phyloP scores from a whole-genome alignment of 2,888 invertebrate species.

The Rhaphigaster nebulosa region DNA sequence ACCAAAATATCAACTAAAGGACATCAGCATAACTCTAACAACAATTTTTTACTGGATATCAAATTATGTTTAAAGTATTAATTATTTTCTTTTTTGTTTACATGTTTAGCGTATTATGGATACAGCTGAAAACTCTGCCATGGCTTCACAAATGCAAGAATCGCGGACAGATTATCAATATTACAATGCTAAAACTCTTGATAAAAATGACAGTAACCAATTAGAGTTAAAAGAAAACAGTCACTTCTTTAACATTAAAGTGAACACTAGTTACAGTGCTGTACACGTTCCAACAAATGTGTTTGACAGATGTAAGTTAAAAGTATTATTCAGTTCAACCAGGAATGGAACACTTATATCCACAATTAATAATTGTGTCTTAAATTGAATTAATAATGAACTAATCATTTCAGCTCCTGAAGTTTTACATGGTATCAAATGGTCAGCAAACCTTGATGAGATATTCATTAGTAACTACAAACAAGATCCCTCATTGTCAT shows the following conservation, averaged over 20 bases:
- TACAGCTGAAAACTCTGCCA: constrained; percentile 86
- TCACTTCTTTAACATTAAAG: constrained; percentile 84
- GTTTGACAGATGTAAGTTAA: constrained; percentile 84
- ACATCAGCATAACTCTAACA: neutral
- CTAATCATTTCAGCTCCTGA: constrained; percentile 76
- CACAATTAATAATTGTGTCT: neutral
- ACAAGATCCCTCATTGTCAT: constrained; percentile 91
- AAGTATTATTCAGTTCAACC: neutral
- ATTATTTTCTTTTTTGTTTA: constrained; percentile 9
- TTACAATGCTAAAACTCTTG: constrained; percentile 80
- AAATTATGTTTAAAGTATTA: neutral
- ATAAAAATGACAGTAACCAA: constrained; percentile 74
- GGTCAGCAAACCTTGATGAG: constrained; percentile 94
- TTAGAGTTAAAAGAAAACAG: constrained; percentile 78
- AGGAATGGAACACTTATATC: neutral
- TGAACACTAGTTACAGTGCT: constrained; percentile 85
- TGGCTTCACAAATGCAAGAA: constrained; percentile 71
- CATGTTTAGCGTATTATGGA: constrained; percentile 83
- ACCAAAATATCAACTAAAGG: neutral
- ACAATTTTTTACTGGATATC: neutral
- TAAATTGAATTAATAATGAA: constrained; percentile 52
- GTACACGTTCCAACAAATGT: constrained; percentile 97
- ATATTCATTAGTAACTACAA: constrained; percentile 92
- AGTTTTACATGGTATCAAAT: constrained; percentile 90
- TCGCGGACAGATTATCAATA: constrained; percentile 67